Percentiles rank a stretch among this genome's conserved stretches.
phyloP scores from a whole-genome alignment of 2,888 invertebrate species.

The Miltochrista miniata region DNA sequence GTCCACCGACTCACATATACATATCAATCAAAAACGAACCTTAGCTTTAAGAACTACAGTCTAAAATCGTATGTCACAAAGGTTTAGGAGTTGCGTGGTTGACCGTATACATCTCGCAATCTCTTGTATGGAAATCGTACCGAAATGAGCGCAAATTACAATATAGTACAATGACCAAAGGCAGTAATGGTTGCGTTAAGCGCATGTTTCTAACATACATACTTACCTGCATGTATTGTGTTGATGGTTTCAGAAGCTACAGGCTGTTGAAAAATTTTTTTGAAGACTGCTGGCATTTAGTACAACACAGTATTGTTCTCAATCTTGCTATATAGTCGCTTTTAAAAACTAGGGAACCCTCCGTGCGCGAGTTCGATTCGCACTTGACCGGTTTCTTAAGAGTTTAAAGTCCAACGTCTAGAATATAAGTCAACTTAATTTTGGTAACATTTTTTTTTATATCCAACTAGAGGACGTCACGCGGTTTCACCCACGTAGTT shows the following conservation, averaged over 20 bases:
- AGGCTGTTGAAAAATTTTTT: background rate
- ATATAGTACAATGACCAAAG: slow-evolving; percentile 44
- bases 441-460: too few relatives aligned
- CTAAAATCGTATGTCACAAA: background rate
- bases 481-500: too few relatives aligned
- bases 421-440: too few relatives aligned
- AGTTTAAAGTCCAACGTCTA: too few relatives aligned
- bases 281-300: too few relatives aligned
- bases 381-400: too few relatives aligned
- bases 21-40: slow-evolving; percentile 18
- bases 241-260: background rate
- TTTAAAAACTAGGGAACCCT: too few relatives aligned
- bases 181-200: slow-evolving; percentile 23
- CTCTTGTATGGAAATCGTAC: slow-evolving; percentile 47
- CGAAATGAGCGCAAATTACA: slow-evolving; percentile 53
- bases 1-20: slow-evolving; percentile 57
- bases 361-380: too few relatives aligned
- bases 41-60: background rate
- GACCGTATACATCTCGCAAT: slow-evolving; percentile 50
- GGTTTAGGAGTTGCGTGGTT: slow-evolving; percentile 17
- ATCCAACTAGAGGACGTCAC: too few relatives aligned
- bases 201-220: slow-evolving; percentile 26
- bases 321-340: too few relatives aligned
- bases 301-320: too few relatives aligned
- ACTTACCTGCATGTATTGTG: background rate